Base-by-base conservation (phyloP, 64 coral and sea anemone species). In the Actinia tenebrosa region DNA sequence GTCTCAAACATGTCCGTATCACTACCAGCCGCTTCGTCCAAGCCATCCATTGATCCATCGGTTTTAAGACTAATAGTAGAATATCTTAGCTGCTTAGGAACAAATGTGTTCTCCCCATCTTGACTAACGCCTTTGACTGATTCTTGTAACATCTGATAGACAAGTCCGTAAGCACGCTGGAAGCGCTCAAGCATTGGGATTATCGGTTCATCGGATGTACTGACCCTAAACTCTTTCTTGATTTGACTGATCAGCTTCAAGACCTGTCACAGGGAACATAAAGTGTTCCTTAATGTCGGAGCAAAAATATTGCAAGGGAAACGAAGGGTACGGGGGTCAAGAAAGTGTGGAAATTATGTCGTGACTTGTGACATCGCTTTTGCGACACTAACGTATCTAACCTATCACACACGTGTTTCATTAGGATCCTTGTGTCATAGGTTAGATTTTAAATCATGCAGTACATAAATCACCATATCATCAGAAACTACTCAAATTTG, bases 1-100 rank as follows among this genome's bases (percentile, higher is more conserved):
- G 95, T 94, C 26, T 98, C 95, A 66, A 93, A 94, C 77, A 86
- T 89, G 50, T 98, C 95, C 20, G 89, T 89, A 46, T 91, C 93
- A 77, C 89, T 92, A 20, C 81, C 82, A 16, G 83, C 82, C 20
- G 61, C 94, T 20, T 94, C 92, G 15, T 93, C 86, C 30, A 83
- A 86, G 19, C 86, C 81, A 14, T 82, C 69, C 46, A 80, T 61
- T 1, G 90, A 64, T 26, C 56, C 85, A 17, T 77, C 85, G 10
- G 87, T 80, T 20, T 84, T 85, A 46, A 45, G 62, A 43, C 77
- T 83, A 82, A 75, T 91, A 9, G 56, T 86, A 77, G 45, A 77
- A 71, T 78, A 86, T 56, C 75, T 86, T 75, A 75, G 26, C 42
- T 55, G 55, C 18, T 91, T 83, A 16, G 80, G 80, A n/a, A 26